Percentiles rank a stretch among this genome's conserved stretches.
Conservation (phyloP, 2,888 invertebrate genomes). For the Seladonia tumulorum region DNA sequence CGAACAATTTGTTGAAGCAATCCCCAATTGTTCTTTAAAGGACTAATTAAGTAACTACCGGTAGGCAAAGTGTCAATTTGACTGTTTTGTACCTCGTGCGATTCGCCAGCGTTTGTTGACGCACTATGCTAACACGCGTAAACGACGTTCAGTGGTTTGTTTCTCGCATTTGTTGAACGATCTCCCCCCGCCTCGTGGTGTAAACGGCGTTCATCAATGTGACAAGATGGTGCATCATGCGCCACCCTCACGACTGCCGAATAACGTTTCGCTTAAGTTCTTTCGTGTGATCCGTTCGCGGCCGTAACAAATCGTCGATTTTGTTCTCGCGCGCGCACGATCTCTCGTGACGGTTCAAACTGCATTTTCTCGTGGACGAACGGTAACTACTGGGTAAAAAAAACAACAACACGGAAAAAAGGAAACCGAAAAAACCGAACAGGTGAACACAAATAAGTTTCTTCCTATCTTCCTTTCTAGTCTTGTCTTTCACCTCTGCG, state of each 20-base stretch:
- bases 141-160: not conserved
- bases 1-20: not conserved
- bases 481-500: constrained; percentile 67
- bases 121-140: not conserved
- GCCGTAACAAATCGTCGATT: constrained; percentile 27
- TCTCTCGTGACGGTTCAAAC: constrained; percentile 37
- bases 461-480: constrained; percentile 69
- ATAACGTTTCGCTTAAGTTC: constrained; percentile 36
- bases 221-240: constrained; percentile 35
- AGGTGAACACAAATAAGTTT: constrained; percentile 45
- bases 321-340: constrained; percentile 22
- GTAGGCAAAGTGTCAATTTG: not conserved
- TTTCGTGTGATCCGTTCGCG: constrained; percentile 1
- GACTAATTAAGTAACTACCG: not conserved
- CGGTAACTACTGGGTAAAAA: not conserved
- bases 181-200: constrained; percentile 44
- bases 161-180: constrained; percentile 28
- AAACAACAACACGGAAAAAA: not conserved
- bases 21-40: not conserved
- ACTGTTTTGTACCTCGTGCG: not conserved
- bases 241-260: constrained; percentile 51
- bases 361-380: constrained; percentile 46
- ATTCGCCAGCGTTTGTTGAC: not conserved
- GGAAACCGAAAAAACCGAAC: constrained; percentile 8
- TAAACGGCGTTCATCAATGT: constrained; percentile 6